Evolutionary conservation across 2,888 invertebrate species (phyloP).

Genomic region (Caenorhabditis japonica): DNA sequence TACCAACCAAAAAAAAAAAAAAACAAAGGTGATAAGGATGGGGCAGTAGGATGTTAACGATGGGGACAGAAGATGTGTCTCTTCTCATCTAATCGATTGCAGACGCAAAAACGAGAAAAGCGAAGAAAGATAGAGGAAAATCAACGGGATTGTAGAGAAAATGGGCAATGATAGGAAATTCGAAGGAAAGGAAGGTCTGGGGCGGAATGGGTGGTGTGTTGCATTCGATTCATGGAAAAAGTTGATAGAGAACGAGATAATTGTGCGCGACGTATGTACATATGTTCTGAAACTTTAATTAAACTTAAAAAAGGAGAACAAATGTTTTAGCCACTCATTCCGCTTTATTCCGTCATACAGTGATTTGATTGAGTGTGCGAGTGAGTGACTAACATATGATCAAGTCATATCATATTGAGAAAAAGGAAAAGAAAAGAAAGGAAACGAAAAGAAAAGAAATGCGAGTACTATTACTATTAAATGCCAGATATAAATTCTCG

Average conservation of each 20-base stretch:
- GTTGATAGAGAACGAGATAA: constrained; percentile 30
- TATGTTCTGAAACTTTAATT: constrained; percentile 15
- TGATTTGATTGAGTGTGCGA: not conserved
- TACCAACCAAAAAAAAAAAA: constrained; percentile 1
- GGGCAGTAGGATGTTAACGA: no score
- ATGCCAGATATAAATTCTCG: constrained; percentile 8
- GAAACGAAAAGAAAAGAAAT: not conserved
- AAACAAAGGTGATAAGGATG: constrained; percentile 33
- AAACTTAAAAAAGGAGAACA: constrained; percentile 7
- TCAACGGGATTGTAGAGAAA: constrained; percentile 26
- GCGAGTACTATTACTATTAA: not conserved
- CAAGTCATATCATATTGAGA: constrained; percentile 1
- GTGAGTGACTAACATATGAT: constrained; percentile 23
- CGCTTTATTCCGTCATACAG: not conserved
- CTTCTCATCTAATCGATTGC: constrained; percentile 22
- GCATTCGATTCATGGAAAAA: constrained; percentile 13
- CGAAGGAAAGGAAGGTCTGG: constrained; percentile 12
- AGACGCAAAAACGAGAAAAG: not conserved
- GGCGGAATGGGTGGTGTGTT: constrained; percentile 10
- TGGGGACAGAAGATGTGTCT: constrained; percentile 12
- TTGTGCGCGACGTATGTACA: constrained; percentile 27
- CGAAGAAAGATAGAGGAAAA: constrained; percentile 19
- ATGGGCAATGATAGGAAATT: constrained; percentile 16
- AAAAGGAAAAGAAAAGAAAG: no score
- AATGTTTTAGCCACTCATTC: not conserved